Conservation (phyloP, 2,888 invertebrate genomes). For the Apotomis turbidana region DNA sequence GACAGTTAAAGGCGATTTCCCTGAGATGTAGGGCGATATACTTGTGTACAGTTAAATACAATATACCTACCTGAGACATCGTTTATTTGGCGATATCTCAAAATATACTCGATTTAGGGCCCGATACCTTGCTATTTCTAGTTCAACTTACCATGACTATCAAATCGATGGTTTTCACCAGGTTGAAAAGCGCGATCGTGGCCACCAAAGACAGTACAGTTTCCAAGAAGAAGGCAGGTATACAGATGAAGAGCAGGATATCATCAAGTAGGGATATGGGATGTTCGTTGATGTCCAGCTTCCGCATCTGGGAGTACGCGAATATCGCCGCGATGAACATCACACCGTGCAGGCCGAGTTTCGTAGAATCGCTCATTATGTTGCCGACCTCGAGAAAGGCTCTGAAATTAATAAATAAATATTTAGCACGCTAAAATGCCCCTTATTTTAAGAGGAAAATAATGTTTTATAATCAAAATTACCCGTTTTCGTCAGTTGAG, state of each 20-base stretch:
- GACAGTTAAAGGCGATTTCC: no score
- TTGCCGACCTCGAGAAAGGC: constrained; percentile 77
- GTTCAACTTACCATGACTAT: constrained; percentile 78
- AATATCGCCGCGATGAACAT: constrained; percentile 84
- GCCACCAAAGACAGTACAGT: constrained; percentile 88
- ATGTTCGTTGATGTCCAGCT: constrained; percentile 86
- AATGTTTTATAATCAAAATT: no score
- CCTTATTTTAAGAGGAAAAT: no score
- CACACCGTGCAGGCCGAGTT: constrained; percentile 79
- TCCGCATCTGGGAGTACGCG: constrained; percentile 86
- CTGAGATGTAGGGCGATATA: no score
- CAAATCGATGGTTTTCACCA: constrained; percentile 79
- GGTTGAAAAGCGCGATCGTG: constrained; percentile 80
- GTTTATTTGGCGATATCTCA: no score
- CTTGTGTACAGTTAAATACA: no score
- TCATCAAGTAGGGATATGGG: constrained; percentile 87
- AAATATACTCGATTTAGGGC: no score
- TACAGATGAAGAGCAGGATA: constrained; percentile 87
- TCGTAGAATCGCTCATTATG: constrained; percentile 78
- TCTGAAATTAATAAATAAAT: constrained; percentile 59
- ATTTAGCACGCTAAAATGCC: no score
- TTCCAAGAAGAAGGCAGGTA: constrained; percentile 89
- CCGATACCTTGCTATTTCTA: background rate
- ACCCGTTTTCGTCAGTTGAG: no score
- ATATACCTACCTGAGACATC: no score